A percentile compares a stretch with the other conserved stretches of the same genome.
Evolutionary conservation across 2,113 vertebrate species (phyloP).

Genomic region (Microtus ochrogaster): DNA sequence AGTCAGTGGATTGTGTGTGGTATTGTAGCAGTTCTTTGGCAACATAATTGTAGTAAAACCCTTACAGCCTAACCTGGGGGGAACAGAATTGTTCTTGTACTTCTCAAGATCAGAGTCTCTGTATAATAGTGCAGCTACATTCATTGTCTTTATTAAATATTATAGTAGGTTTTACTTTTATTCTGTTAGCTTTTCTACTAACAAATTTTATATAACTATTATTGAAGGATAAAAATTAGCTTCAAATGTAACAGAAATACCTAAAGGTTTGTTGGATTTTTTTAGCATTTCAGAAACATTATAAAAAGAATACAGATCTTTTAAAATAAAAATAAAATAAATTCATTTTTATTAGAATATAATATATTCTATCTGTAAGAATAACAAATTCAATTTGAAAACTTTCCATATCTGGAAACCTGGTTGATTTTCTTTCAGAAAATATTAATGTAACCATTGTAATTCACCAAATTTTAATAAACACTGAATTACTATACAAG

Average conservation of each 20-base stretch:
- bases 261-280: conserved; percentile 53
- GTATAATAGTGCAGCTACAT: background rate
- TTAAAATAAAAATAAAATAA: conserved; percentile 8
- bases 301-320: background rate
- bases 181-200: conserved; percentile 31
- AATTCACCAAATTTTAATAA: conserved; percentile 58
- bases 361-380: conserved; percentile 28
- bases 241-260: conserved; percentile 23
- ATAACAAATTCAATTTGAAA: conserved; percentile 48
- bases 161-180: conserved; percentile 35
- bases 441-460: conserved; percentile 34
- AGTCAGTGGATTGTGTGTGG: conserved; percentile 11
- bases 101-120: conserved; percentile 56
- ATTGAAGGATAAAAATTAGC: conserved; percentile 5
- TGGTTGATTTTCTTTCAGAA: conserved; percentile 62
- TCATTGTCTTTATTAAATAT: background rate
- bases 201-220: background rate
- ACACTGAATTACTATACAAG: conserved; percentile 18
- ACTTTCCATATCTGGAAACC: background rate
- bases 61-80: conserved; percentile 44
- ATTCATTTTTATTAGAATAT: conserved; percentile 32
- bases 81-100: conserved; percentile 1
- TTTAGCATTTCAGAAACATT: conserved; percentile 16
- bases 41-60: background rate
- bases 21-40: background rate